Conservation (phyloP, 2,888 invertebrate species). For the Tinea semifulvella region DNA sequence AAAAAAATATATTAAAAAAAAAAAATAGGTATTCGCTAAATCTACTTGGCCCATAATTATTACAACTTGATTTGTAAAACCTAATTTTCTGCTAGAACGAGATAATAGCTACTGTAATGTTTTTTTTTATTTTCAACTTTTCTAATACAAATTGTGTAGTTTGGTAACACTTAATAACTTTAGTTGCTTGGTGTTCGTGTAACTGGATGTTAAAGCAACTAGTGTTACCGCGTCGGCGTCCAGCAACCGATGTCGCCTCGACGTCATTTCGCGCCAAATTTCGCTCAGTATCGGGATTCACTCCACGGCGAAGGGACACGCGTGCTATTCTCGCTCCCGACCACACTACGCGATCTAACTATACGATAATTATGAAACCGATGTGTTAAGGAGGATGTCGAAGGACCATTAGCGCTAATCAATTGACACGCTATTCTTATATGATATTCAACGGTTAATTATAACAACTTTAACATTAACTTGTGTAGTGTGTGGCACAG, state of each 20-base stretch:
- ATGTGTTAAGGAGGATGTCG: not conserved
- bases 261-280: slow-evolving; percentile 13
- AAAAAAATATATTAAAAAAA: too few species aligned
- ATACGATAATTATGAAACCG: slow-evolving; percentile 2
- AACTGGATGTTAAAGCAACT: too few species aligned
- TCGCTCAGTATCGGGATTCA: slow-evolving; percentile 15
- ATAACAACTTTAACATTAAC: not conserved
- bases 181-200: too few species aligned
- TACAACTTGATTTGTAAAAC: too few species aligned
- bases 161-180: too few species aligned
- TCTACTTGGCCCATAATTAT: too few species aligned
- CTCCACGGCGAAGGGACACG: slow-evolving; percentile 14
- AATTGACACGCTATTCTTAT: not conserved
- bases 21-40: too few species aligned
- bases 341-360: slow-evolving; percentile 6
- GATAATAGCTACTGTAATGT: too few species aligned
- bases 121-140: too few species aligned
- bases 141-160: too few species aligned
- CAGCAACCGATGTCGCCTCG: not conserved
- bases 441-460: slow-evolving; percentile 2
- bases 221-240: slow-evolving; percentile 41
- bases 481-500: slow-evolving; percentile 3
- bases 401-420: slow-evolving; percentile 6
- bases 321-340: slow-evolving; percentile 4
- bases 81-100: too few species aligned